A percentile compares a stretch with the other conserved stretches of the same genome.
phyloP scores from a whole-genome alignment of 2,113 vertebrate genomes.

The Saguinus midas region DNA sequence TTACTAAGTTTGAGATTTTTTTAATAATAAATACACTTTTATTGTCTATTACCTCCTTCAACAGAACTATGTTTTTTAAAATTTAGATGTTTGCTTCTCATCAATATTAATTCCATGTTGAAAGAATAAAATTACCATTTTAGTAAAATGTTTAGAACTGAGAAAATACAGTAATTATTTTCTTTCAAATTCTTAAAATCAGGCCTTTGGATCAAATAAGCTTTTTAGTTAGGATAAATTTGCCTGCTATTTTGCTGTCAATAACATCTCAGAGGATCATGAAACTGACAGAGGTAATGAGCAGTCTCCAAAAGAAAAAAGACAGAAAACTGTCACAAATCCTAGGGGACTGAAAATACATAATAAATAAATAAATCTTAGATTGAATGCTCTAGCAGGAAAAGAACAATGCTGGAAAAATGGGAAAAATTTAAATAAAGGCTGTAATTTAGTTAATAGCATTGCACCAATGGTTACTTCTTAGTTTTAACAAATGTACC shows the following conservation, averaged over 20 bases:
- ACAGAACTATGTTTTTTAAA: background rate
- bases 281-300: background rate
- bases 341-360: background rate
- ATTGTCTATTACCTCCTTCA: background rate
- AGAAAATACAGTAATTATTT: background rate
- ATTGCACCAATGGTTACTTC: background rate
- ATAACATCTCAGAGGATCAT: background rate
- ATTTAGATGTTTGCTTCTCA: background rate
- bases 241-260: background rate
- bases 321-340: background rate
- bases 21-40: background rate
- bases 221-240: background rate
- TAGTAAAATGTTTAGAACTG: background rate
- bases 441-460: background rate
- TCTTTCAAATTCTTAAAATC: background rate
- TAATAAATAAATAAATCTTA: fast-evolving
- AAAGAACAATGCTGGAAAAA: background rate
- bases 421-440: background rate
- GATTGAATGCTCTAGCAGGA: fast-evolving
- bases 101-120: background rate
- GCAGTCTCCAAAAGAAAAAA: background rate
- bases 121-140: background rate
- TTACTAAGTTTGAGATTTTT: background rate
- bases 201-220: background rate
- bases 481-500: background rate